phyloP scores from a whole-genome alignment of 2,888 invertebrate species.

The Crepidodera aurea region DNA sequence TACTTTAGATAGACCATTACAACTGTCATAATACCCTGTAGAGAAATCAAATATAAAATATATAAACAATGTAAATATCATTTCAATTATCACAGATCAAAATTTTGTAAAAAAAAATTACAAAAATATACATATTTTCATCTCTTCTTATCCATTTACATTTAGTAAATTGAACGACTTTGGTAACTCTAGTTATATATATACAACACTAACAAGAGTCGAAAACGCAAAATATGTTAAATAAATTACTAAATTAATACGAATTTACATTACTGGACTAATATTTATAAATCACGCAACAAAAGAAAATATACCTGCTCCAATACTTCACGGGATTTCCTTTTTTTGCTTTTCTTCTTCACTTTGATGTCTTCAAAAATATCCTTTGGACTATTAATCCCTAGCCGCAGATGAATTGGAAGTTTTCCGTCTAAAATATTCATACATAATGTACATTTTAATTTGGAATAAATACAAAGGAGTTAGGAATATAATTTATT shows the following conservation, averaged over 20 bases:
- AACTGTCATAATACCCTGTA: background rate
- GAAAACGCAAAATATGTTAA: background rate
- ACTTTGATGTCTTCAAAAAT: constrained; percentile 48
- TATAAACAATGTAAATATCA: background rate
- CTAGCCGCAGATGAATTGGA: constrained; percentile 59
- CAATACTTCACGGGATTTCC: constrained; percentile 55
- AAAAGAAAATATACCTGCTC: constrained; percentile 61
- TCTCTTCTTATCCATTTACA: background rate
- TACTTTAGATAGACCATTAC: background rate
- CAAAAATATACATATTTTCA: background rate
- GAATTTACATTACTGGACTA: background rate
- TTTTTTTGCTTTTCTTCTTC: constrained; percentile 60
- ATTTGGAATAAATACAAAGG: too few species aligned
- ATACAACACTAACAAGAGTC: background rate
- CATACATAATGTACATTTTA: too few species aligned
- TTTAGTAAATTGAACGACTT: background rate
- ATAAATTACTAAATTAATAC: background rate
- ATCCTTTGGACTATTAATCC: constrained; percentile 51
- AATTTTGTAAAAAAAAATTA: background rate
- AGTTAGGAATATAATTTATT: too few species aligned
- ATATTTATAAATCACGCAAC: constrained; percentile 37
- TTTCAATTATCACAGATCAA: background rate
- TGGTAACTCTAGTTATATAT: background rate
- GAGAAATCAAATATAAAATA: background rate
- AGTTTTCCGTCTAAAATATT: constrained; percentile 57